These are phyloP conservation scores for Stylophora pistillata DNA, from an alignment of 64 coral and sea anemone species.

Conservation along the genomic window DNA sequence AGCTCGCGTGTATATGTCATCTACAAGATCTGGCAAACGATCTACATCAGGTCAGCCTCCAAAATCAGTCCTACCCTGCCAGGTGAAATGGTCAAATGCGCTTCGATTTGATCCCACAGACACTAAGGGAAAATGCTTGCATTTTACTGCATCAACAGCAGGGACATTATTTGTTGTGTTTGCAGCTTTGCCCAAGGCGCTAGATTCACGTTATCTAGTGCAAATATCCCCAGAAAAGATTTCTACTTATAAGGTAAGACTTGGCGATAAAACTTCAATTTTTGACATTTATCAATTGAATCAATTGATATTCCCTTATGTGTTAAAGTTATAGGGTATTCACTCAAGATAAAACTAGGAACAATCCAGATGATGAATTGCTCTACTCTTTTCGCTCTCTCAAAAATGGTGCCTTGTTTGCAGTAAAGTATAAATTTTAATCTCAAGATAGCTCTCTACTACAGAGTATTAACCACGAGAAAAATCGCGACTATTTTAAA, in stretches of 20 bases:
- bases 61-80: neutral
- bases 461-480: too few species aligned
- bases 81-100: slow-evolving; percentile 36
- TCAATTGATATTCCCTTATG: too few species aligned
- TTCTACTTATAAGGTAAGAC: neutral
- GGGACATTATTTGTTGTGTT: slow-evolving; percentile 38
- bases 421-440: too few species aligned
- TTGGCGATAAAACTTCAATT: neutral
- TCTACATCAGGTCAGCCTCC: neutral
- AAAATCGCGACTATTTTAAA: too few species aligned
- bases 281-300: too few species aligned
- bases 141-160: slow-evolving; percentile 46
- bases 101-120: slow-evolving; percentile 38
- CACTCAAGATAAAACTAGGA: too few species aligned
- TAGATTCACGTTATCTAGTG: neutral
- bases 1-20: slow-evolving; percentile 9
- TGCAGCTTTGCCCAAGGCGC: neutral
- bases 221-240: neutral
- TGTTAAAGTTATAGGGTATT: too few species aligned
- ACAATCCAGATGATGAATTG: too few species aligned
- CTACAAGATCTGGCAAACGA: neutral
- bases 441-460: too few species aligned
- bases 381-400: too few species aligned
- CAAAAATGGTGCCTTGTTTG: too few species aligned
- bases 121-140: slow-evolving; percentile 37